Evolutionary conservation across 2,113 vertebrate species (phyloP).

Genomic region (Helogale parvula): DNA sequence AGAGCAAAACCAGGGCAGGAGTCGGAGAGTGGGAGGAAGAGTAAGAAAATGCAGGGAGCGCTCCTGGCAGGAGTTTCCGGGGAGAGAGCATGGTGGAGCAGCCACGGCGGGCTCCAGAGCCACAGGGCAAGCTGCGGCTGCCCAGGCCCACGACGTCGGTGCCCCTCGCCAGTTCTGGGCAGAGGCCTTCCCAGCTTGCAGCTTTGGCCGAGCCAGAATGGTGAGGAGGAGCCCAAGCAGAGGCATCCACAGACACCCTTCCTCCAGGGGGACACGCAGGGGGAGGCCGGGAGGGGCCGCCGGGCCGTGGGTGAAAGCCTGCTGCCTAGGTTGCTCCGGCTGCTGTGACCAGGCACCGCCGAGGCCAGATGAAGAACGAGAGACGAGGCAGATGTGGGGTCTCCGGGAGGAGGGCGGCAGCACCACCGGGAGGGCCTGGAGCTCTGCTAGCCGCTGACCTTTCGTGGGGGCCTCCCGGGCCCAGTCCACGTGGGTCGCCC

Average conservation of each 20-base stretch:
- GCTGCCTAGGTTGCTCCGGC: background rate
- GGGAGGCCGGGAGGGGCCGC: background rate
- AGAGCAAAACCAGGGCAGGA: background rate
- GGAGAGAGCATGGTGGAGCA: background rate
- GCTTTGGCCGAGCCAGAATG: background rate
- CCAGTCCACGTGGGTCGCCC: background rate
- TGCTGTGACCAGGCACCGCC: background rate
- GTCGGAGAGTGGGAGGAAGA: rapidly evolving
- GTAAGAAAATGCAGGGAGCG: rapidly evolving
- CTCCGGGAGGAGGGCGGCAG: rapidly evolving
- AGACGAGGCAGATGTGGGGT: rapidly evolving
- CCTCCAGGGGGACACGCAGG: background rate
- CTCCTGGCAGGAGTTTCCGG: background rate
- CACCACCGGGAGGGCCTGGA: rapidly evolving
- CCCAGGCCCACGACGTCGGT: background rate
- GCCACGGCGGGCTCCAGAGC: background rate
- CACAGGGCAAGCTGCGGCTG: rapidly evolving
- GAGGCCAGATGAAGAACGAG: background rate
- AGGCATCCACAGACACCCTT: background rate
- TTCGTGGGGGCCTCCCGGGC: background rate
- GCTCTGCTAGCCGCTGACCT: background rate
- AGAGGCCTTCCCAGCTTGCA: background rate
- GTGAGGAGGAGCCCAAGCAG: background rate
- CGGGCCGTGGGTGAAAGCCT: background rate
- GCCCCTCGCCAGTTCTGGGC: background rate